Percentiles rank a stretch among this genome's conserved stretches.
Evolutionary conservation across 92 coral and sea anemone species (phyloP).

Genomic region (Zoanthus gigantus): DNA sequence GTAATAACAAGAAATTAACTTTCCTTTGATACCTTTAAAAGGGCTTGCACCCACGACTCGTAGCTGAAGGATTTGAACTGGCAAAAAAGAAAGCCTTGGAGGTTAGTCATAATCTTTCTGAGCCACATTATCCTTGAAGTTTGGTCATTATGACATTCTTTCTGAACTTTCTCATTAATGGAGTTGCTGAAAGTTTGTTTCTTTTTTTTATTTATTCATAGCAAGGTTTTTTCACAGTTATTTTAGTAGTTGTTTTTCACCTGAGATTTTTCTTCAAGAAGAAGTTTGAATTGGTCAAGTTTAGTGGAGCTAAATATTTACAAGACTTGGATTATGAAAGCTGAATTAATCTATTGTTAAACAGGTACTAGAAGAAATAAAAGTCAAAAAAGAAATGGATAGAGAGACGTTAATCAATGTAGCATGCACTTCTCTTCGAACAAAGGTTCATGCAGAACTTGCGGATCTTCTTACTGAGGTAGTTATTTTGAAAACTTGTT

Average conservation of each 20-base stretch:
- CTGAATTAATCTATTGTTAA: background rate
- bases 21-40: slow-evolving; percentile 13
- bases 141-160: no score
- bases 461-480: slow-evolving; percentile 99
- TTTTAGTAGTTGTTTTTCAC: no score
- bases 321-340: background rate
- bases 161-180: background rate
- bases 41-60: slow-evolving; percentile 98
- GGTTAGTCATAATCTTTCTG: slow-evolving; percentile 45
- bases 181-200: background rate
- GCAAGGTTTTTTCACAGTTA: no score
- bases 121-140: background rate
- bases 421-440: slow-evolving; percentile 92
- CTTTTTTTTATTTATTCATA: no score
- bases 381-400: slow-evolving; percentile 89
- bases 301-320: background rate
- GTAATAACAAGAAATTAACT: background rate
- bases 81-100: slow-evolving; percentile 96
- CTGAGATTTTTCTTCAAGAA: no score
- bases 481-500: background rate
- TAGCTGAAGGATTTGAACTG: slow-evolving; percentile 98
- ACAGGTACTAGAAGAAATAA: slow-evolving; percentile 89
- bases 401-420: slow-evolving; percentile 90
- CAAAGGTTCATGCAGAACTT: slow-evolving; percentile 88
- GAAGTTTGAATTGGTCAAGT: background rate